A percentile compares a stretch with the other conserved stretches of the same genome.
phyloP scores from a whole-genome alignment of 2,888 invertebrate species.

The Chrysodeixis includens region DNA sequence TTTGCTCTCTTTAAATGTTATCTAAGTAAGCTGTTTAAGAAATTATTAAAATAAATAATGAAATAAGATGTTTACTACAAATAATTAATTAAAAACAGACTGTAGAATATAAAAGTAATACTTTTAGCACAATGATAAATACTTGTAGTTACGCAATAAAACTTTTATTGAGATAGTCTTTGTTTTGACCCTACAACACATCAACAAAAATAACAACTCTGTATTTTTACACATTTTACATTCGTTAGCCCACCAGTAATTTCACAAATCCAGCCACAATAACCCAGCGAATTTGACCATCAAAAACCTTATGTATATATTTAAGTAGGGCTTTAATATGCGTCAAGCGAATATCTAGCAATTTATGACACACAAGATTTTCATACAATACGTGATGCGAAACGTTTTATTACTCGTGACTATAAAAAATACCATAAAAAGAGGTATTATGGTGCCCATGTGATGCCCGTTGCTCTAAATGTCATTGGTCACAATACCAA shows the following conservation, averaged over 20 bases:
- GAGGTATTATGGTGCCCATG: conserved; percentile 61
- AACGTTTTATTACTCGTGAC: conserved; percentile 72
- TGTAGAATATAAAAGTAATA: too few relatives aligned
- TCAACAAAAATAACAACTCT: too few relatives aligned
- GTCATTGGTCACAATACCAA: conserved; percentile 50
- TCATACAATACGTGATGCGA: conserved; percentile 67
- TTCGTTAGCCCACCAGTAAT: not conserved
- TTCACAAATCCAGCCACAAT: not conserved
- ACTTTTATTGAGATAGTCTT: too few relatives aligned
- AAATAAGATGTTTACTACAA: too few relatives aligned
- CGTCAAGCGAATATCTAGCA: conserved; percentile 30
- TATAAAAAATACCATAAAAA: conserved; percentile 75
- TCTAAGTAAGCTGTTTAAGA: too few relatives aligned
- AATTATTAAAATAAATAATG: too few relatives aligned
- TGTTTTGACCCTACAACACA: too few relatives aligned
- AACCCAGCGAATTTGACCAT: not conserved
- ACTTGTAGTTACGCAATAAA: too few relatives aligned
- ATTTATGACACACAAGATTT: conserved; percentile 64
- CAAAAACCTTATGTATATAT: not conserved
- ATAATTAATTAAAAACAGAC: too few relatives aligned
- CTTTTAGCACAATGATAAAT: too few relatives aligned
- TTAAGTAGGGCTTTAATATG: conserved; percentile 42
- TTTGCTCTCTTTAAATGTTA: too few relatives aligned
- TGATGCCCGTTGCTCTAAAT: conserved; percentile 59
- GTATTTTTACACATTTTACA: not conserved